These are phyloP conservation scores for Ochropacha duplaris DNA, from an alignment of 2,888 invertebrate genomes.

Conservation along the genomic window DNA sequence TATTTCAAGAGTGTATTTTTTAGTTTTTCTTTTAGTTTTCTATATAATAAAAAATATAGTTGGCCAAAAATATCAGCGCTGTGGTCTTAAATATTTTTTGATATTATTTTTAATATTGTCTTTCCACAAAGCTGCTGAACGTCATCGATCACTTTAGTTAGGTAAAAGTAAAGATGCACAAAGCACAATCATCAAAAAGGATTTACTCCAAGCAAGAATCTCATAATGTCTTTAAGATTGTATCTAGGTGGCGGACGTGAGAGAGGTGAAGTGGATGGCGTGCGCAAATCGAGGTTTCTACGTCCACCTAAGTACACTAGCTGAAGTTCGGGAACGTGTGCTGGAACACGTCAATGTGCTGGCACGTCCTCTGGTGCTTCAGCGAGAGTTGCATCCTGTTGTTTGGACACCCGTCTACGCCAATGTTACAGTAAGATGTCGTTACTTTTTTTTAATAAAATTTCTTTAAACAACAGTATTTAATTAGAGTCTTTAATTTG, in stretches of 20 bases:
- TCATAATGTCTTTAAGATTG: conserved; percentile 40
- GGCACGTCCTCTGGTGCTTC: conserved; percentile 96
- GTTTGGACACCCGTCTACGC: conserved; percentile 99
- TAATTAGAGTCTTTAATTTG: conserved; percentile 9
- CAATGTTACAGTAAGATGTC: conserved; percentile 88
- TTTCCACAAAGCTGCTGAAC: conserved; percentile 27
- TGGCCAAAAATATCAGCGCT: conserved; percentile 1
- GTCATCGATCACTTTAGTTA: conserved; percentile 33
- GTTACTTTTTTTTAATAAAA: conserved; percentile 6
- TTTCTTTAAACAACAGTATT: conserved; percentile 8
- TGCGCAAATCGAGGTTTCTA: conserved; percentile 98
- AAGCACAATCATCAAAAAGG: conserved; percentile 15
- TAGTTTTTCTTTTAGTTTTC: background rate
- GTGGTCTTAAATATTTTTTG: background rate
- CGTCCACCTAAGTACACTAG: conserved; percentile 97
- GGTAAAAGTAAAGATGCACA: conserved; percentile 23
- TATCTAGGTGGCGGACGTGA: conserved; percentile 89
- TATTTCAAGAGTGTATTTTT: background rate
- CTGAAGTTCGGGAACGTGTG: conserved; percentile 98
- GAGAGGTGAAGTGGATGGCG: conserved; percentile 99
- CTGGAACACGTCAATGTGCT: conserved; percentile 98
- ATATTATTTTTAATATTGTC: conserved; percentile 11
- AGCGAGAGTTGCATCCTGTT: conserved; percentile 92
- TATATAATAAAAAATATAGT: background rate
- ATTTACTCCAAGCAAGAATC: background rate